Evolutionary conservation across 2,113 vertebrate genomes (phyloP).

Genomic region (Osmerus mordax): DNA sequence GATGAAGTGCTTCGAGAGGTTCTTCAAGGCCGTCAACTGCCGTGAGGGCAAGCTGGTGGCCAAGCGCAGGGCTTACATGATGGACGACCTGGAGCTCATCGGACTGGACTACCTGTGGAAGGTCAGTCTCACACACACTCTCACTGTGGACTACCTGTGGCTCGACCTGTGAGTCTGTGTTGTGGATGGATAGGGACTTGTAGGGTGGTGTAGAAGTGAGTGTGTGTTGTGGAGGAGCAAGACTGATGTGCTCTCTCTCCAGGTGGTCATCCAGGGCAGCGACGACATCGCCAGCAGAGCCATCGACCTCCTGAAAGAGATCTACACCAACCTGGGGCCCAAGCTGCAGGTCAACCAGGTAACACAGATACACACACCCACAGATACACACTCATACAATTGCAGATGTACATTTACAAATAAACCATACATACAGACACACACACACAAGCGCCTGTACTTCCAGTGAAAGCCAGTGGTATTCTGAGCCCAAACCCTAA

Average conservation of each 20-base stretch:
- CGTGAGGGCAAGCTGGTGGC: conserved; percentile 89
- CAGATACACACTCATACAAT: too few species aligned
- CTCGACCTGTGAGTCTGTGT: neutral
- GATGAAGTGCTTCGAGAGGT: conserved; percentile 93
- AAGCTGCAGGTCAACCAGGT: conserved; percentile 91
- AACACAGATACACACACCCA: neutral
- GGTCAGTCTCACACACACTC: conserved; percentile 64
- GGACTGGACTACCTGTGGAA: conserved; percentile 92
- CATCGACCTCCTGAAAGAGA: conserved; percentile 90
- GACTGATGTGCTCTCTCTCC: neutral
- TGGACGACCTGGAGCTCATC: conserved; percentile 90
- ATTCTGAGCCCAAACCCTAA: neutral
- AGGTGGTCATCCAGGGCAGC: conserved; percentile 91
- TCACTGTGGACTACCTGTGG: neutral
- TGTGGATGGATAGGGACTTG: neutral
- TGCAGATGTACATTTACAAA: too few species aligned
- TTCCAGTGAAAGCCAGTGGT: neutral
- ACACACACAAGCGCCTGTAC: neutral
- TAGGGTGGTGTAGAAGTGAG: neutral
- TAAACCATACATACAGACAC: too few species aligned
- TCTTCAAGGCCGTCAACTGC: conserved; percentile 93
- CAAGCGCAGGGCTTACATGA: conserved; percentile 89
- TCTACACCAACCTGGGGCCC: conserved; percentile 90
- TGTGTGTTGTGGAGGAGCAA: too few species aligned
- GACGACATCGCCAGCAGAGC: conserved; percentile 88